phyloP scores from a whole-genome alignment of 2,113 vertebrate species.

The Calypte anna region DNA sequence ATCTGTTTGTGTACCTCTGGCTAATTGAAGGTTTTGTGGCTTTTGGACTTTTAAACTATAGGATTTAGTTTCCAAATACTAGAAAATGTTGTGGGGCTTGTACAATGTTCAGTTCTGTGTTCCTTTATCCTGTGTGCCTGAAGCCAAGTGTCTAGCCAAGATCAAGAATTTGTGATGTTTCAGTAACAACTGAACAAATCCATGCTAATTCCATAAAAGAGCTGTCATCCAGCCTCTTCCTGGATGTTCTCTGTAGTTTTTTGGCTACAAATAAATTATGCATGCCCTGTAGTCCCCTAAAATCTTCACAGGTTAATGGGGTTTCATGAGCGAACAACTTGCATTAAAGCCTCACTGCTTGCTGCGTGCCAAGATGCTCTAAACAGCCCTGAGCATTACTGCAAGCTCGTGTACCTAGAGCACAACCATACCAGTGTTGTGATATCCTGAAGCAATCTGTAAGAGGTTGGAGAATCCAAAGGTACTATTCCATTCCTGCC shows the following conservation, averaged over 20 bases:
- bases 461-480: neutral
- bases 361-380: neutral
- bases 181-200: constrained; percentile 32
- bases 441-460: neutral
- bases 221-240: neutral
- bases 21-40: neutral
- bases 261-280: neutral
- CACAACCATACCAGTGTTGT: neutral
- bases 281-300: neutral
- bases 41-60: constrained; percentile 6
- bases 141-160: neutral
- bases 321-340: neutral
- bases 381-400: neutral
- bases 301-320: neutral
- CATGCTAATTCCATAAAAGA: constrained; percentile 14
- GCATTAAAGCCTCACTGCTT: neutral
- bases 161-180: neutral
- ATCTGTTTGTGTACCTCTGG: neutral
- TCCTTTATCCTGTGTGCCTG: neutral
- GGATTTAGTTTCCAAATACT: constrained; percentile 33
- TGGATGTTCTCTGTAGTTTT: neutral
- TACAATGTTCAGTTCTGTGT: neutral
- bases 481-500: neutral
- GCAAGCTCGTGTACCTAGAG: neutral
- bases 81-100: constrained; percentile 1